Percentiles rank a stretch among this genome's conserved stretches.
phyloP scores from a whole-genome alignment of 1,140 invertebrate genomes.

The Acromyrmex heyeri region DNA sequence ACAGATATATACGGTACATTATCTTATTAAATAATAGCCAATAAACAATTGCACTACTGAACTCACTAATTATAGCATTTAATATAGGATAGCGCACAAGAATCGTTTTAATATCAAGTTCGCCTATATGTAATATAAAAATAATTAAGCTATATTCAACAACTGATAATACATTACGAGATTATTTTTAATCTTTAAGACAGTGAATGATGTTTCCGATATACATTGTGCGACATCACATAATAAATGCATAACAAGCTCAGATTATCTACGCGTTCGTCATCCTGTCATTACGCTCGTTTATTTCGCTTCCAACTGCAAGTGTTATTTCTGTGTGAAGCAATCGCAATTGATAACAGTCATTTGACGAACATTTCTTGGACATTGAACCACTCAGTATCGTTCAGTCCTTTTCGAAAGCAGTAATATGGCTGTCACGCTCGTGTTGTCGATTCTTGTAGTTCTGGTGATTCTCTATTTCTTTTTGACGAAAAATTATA shows the following conservation, averaged over 20 bases:
- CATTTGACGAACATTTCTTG: neutral
- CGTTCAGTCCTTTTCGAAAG: neutral
- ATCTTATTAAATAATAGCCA: too few relatives aligned
- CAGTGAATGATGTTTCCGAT: too few relatives aligned
- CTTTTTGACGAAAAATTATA: slow-evolving; percentile 30
- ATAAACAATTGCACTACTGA: too few relatives aligned
- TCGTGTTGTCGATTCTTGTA: neutral
- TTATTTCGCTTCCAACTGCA: neutral
- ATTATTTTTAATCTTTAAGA: neutral
- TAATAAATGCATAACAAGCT: neutral
- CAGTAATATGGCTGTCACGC: slow-evolving; percentile 72
- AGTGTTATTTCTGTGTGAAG: neutral
- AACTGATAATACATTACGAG: too few relatives aligned
- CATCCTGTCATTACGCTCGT: too few relatives aligned
- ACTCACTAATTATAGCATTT: neutral
- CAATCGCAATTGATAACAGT: neutral
- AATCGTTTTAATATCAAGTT: neutral
- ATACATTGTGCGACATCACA: neutral
- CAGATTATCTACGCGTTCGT: too few relatives aligned
- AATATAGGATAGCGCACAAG: neutral
- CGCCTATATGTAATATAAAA: too few relatives aligned
- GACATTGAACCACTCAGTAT: neutral
- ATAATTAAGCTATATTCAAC: too few relatives aligned
- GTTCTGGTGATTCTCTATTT: neutral
- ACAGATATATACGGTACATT: too few relatives aligned